Evolutionary conservation across 1,140 invertebrate species (phyloP), one percentile per base, ranked within the genome.

Genomic region (Phymorhynchus buccinoides): DNA sequence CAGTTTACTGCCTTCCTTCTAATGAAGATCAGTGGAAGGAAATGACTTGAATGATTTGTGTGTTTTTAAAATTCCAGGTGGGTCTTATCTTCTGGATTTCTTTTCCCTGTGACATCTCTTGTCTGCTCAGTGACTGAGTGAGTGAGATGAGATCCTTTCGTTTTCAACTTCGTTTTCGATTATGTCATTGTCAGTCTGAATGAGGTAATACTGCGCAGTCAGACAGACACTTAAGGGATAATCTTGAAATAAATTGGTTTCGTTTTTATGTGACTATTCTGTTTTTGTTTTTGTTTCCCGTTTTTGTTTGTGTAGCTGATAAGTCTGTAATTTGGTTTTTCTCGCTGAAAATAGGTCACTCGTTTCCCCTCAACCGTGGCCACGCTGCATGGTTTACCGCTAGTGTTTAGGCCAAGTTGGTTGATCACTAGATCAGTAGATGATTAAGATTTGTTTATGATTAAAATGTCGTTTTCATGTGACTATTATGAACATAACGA

Each of bases 91-190:
- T 2, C 3, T 75, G 73, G 3, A 27, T 37, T 18, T 0, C 0
- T 37, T n/a, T n/a, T n/a, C n/a, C n/a, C n/a, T n/a, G n/a, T n/a
- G n/a, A n/a, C n/a, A n/a, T n/a, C n/a, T n/a, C n/a, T n/a, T n/a
- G n/a, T n/a, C 18, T 75, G 32, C 37, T 41, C 22, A 35, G 27
- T 37, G 32, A 37, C 35, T 14, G 22, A 3, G 9, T 41, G 73
- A 35, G n/a, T n/a, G n/a, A n/a, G n/a, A n/a, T n/a, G n/a, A n/a
- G 6, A 75, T 75, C 73, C 73, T 75, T 75, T 75, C 73, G 73
- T 37, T 75, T 75, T 75, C 37, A 41, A 75, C 73, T 22, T 6
- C 30, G 30, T 6, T 30, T 30, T 66, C 37, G 27, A 30, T 73
- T 27, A 37, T 73, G 68, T 73, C 68, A 73, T 73, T 73, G 27